A percentile compares a stretch with the other conserved stretches of the same genome.
phyloP scores from a whole-genome alignment of 2,797 vertebrate genomes.

The Pseudotriccus pelzelni region DNA sequence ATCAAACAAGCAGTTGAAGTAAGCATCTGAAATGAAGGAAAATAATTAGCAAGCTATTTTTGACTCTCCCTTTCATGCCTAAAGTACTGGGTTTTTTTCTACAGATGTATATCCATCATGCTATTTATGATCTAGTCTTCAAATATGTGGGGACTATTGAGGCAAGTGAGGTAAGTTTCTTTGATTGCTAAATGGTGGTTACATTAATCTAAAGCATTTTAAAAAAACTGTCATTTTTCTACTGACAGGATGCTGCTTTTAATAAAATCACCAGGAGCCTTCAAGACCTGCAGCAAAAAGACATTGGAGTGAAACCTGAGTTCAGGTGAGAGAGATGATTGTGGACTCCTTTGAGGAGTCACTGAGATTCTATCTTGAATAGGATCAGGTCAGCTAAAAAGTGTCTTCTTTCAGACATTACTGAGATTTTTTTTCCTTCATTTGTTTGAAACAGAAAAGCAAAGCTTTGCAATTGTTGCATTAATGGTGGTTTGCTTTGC shows the following conservation, averaged over 20 bases:
- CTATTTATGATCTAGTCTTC: constrained; percentile 92
- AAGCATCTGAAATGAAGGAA: constrained; percentile 32
- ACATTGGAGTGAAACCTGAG: constrained; percentile 91
- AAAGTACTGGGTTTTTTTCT: neutral
- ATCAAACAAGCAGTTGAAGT: constrained; percentile 98
- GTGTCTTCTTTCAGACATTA: neutral
- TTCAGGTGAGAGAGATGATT: constrained; percentile 85
- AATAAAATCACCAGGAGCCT: constrained; percentile 95
- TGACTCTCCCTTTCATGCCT: neutral
- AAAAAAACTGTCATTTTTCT: neutral
- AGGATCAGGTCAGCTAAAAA: neutral
- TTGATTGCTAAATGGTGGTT: neutral
- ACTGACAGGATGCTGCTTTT: constrained; percentile 89
- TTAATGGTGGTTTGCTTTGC: neutral
- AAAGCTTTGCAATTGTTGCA: neutral
- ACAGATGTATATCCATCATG: constrained; percentile 94
- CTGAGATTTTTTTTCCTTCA: neutral
- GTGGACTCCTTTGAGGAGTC: neutral
- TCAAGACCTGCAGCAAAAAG: constrained; percentile 95
- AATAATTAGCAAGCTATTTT: neutral
- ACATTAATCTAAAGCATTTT: neutral
- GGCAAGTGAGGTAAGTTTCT: constrained; percentile 85
- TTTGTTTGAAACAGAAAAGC: neutral
- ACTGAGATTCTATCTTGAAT: neutral
- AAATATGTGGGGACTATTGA: constrained; percentile 94